A percentile compares a stretch with the other conserved stretches of the same genome.
phyloP scores from a whole-genome alignment of 2,888 invertebrate genomes.

The Stenodema calcarata region DNA sequence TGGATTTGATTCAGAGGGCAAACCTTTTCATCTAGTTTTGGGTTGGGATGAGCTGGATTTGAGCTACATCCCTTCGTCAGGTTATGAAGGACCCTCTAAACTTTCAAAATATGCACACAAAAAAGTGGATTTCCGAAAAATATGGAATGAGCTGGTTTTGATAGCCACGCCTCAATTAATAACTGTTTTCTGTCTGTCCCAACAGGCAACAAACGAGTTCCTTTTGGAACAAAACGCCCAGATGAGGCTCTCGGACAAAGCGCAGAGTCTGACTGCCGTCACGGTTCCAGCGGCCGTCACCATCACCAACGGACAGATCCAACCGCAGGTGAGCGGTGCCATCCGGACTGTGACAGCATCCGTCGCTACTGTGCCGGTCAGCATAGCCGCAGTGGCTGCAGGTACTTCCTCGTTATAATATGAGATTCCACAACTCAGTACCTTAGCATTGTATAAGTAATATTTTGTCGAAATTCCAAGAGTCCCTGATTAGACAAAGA shows the following conservation, averaged over 20 bases:
- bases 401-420: conserved; percentile 52
- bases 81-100: too few relatives aligned
- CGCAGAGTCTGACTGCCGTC: conserved; percentile 65
- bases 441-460: too few relatives aligned
- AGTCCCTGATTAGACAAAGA: too few relatives aligned
- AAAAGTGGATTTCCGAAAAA: too few relatives aligned
- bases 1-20: too few relatives aligned
- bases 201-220: conserved; percentile 75
- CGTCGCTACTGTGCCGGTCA: conserved; percentile 69
- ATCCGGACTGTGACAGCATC: conserved; percentile 68
- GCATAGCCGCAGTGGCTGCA: conserved; percentile 68
- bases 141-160: too few relatives aligned
- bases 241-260: conserved; percentile 69
- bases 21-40: too few relatives aligned
- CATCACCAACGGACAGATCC: conserved; percentile 63
- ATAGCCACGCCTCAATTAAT: too few relatives aligned
- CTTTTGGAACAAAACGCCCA: conserved; percentile 79
- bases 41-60: too few relatives aligned
- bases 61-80: too few relatives aligned
- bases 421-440: background rate
- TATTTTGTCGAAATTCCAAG: too few relatives aligned
- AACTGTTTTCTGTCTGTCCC: background rate
- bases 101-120: too few relatives aligned
- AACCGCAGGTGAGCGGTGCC: conserved; percentile 62
- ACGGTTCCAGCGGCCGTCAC: conserved; percentile 70